A percentile compares a stretch with the other conserved stretches of the same genome.
These are phyloP conservation scores for Peromyscus aztecus DNA, from an alignment of 2,797 vertebrate species.

Conservation along the genomic window DNA sequence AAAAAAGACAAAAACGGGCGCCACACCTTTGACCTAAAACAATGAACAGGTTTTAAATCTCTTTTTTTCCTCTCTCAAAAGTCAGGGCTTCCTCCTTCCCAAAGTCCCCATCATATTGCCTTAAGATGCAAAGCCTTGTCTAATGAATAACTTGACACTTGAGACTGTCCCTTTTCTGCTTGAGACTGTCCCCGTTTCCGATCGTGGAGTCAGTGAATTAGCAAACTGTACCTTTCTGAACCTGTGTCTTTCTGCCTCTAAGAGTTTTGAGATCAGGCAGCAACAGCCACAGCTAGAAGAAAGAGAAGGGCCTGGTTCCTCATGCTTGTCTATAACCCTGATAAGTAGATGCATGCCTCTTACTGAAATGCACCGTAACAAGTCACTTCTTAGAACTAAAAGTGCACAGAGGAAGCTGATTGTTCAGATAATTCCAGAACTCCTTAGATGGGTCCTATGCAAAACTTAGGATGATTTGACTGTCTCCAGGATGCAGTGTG, in stretches of 20 bases:
- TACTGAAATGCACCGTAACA: not conserved
- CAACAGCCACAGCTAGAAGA: not conserved
- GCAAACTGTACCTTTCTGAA: not conserved
- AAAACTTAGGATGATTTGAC: conserved; percentile 72
- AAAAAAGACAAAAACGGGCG: not conserved
- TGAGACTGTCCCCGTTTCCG: not conserved
- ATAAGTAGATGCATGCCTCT: not conserved
- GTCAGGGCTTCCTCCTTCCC: not conserved
- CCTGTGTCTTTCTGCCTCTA: not conserved
- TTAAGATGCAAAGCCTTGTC: not conserved
- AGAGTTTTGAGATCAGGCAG: no score
- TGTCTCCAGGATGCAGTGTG: conserved; percentile 66
- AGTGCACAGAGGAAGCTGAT: no score
- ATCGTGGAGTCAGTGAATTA: not conserved
- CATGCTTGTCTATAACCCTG: not conserved
- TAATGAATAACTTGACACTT: not conserved
- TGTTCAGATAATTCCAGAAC: not conserved
- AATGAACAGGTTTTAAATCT: not conserved
- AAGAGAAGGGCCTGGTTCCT: not conserved
- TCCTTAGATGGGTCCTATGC: conserved; percentile 61
- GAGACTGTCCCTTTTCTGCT: not conserved
- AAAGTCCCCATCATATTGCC: not conserved
- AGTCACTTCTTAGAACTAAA: not conserved
- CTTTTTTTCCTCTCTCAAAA: not conserved
- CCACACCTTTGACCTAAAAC: not conserved